Percentiles rank a stretch among this genome's conserved stretches.
These are phyloP conservation scores for Stenotaenia linearis DNA, from an alignment of 2,888 invertebrate genomes.

Conservation along the genomic window DNA sequence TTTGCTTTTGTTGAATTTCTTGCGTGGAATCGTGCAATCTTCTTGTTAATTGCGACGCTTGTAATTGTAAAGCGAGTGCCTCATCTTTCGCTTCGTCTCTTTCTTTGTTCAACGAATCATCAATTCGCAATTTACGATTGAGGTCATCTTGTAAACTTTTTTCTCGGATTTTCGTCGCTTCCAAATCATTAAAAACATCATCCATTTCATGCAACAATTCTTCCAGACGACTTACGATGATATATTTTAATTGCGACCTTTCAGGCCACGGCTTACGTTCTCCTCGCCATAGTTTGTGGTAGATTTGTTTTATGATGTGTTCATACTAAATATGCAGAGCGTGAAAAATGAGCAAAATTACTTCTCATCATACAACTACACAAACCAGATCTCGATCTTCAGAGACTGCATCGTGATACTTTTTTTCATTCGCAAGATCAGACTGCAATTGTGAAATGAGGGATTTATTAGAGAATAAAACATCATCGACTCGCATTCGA, in stretches of 20 bases:
- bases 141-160: neutral
- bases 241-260: neutral
- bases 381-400: neutral
- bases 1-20: neutral
- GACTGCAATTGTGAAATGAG: neutral
- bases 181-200: neutral
- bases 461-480: neutral
- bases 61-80: neutral
- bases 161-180: neutral
- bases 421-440: neutral
- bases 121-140: neutral
- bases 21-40: neutral
- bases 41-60: neutral
- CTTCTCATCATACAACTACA: neutral
- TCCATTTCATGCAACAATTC: neutral
- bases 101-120: neutral
- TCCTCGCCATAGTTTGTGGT: neutral
- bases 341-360: neutral
- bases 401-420: neutral
- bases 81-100: neutral
- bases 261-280: neutral
- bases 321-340: neutral
- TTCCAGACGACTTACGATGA: neutral
- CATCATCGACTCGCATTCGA: neutral
- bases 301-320: neutral